phyloP scores from a whole-genome alignment of 2,113 vertebrate species.

The Ophiodon elongatus region DNA sequence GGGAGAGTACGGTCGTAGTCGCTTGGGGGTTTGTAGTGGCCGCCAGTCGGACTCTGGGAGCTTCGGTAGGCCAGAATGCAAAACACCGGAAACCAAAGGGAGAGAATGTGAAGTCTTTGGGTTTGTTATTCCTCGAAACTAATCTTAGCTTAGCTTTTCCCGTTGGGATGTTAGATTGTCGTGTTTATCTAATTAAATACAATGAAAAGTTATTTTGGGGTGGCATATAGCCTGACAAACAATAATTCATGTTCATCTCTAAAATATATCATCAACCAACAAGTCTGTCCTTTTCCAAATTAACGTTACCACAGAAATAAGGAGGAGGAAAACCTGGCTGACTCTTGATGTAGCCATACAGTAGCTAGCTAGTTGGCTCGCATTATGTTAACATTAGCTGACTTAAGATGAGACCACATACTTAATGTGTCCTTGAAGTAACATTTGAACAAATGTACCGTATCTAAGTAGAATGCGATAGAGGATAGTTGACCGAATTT shows the following conservation, averaged over 20 bases:
- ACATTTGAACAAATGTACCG: not conserved
- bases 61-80: not conserved
- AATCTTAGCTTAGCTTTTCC: not conserved
- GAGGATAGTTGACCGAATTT: no score
- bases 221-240: no score
- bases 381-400: not conserved
- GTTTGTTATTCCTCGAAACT: not conserved
- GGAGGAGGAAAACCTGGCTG: no score
- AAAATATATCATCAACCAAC: no score
- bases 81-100: not conserved
- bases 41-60: not conserved
- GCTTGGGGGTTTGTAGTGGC: not conserved
- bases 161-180: not conserved
- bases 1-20: slow-evolving; percentile 12
- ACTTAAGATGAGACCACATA: not conserved
- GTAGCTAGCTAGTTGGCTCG: no score
- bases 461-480: no score
- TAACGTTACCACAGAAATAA: no score
- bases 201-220: no score
- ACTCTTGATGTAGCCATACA: no score
- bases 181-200: no score
- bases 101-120: not conserved
- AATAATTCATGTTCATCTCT: no score
- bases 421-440: not conserved
- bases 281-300: no score